Base-by-base conservation (phyloP, 2,113 vertebrate species). In the Nyctereutes procyonoides region DNA sequence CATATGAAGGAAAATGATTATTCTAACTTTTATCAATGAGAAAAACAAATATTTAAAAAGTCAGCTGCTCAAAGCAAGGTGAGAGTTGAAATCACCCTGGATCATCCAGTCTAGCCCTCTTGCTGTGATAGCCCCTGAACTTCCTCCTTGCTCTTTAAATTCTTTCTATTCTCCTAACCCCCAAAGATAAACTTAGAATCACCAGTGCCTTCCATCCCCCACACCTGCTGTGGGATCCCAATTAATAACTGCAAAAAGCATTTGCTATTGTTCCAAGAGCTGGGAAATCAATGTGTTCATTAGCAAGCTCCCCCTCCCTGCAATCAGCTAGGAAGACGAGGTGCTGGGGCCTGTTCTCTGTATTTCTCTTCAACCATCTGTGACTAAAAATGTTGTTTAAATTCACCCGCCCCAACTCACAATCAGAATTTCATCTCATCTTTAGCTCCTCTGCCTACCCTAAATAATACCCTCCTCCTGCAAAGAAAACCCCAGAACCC, bases 361-460 rank as follows among this genome's bases (percentile, higher is more conserved):
- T 79, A 43, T 94, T 98, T 95, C 95, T 97, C 97, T 79, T 88
- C 97, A 95, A 62, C 98, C 98, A 98, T 97, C 98, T 98, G 98
- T 98, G 98, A 97, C 98, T 97, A 97, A 98, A 98, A 98, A 97
- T 97, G 97, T 96, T 92, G 96, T 98, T 98, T 98, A 98, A 98
- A 98, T 94, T 90, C 0, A 8, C 71, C 97, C 71, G 96, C 94
- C 97, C 94, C 98, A 93, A 92, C 80, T 48, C 96, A 77, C 91
- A 97, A 98, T 93, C 97, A 95, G 83, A 97, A 88, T 89, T 96
- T 65, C 91, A 83, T 96, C 98, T 97, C 91, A 88, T 97, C 87
- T 96, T 84, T 92, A 73, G 65, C 77, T 93, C 69, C 28, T 67
- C 88, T 95, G 74, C 38, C 69, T 35, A 65, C 10, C 20, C n/a